These are phyloP conservation scores for Hemiprocne comata DNA, from an alignment of 2,113 vertebrate species.

Conservation along the genomic window DNA sequence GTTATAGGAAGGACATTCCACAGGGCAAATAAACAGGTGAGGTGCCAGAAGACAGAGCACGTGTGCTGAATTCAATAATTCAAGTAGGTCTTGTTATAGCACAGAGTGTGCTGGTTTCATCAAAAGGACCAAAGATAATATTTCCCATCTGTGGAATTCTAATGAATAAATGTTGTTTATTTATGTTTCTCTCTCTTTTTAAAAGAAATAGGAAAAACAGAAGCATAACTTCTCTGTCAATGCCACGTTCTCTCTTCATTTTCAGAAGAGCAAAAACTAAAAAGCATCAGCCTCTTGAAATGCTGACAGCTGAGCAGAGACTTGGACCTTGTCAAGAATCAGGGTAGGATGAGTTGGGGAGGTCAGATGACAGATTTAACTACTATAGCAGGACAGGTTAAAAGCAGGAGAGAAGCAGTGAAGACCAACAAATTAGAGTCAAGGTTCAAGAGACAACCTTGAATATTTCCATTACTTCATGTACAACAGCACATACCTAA, in stretches of 20 bases:
- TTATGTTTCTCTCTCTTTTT: neutral
- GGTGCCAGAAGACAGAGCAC: neutral
- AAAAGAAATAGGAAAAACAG: neutral
- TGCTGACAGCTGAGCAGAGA: neutral
- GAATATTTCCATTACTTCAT: neutral
- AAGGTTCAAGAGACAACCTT: neutral
- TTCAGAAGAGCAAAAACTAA: neutral
- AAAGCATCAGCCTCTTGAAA: neutral
- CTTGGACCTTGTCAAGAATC: neutral
- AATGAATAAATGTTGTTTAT: slow-evolving; percentile 26
- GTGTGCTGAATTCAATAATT: neutral
- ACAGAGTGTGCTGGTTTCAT: neutral
- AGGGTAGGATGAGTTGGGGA: neutral
- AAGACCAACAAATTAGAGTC: neutral
- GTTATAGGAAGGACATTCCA: neutral
- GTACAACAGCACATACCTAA: neutral
- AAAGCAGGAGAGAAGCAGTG: neutral
- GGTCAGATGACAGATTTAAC: neutral
- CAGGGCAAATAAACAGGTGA: neutral
- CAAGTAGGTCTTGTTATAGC: neutral
- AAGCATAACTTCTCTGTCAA: neutral
- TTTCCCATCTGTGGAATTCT: slow-evolving; percentile 53
- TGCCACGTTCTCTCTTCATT: neutral
- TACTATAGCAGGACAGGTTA: neutral
- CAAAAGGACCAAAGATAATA: slow-evolving; percentile 26